These are phyloP conservation scores for Promerops cafer DNA, from an alignment of 2,113 vertebrate genomes.

Conservation along the genomic window DNA sequence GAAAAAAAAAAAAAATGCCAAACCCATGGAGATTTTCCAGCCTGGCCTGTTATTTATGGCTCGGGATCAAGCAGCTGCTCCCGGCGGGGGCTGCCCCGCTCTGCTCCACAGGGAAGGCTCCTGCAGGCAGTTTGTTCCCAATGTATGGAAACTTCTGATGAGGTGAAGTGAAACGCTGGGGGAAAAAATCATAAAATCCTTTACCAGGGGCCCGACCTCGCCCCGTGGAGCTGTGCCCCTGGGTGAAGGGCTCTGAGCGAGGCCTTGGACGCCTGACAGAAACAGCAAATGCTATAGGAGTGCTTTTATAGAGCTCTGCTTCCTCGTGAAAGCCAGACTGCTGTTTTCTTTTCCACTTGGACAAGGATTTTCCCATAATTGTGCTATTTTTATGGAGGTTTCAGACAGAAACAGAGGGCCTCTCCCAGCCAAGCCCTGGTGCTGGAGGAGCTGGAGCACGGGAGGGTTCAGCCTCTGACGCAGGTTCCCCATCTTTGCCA, in stretches of 20 bases:
- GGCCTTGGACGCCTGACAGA: not conserved
- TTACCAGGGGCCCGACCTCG: not conserved
- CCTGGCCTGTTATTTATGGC: not conserved
- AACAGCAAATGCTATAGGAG: not conserved
- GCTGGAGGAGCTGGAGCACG: not conserved
- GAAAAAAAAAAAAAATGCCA: rapidly evolving
- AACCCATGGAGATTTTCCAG: not conserved
- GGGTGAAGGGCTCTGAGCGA: not conserved
- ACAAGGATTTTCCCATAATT: slow-evolving; percentile 9
- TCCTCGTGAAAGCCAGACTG: not conserved
- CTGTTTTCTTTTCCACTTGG: slow-evolving; percentile 42
- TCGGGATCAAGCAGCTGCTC: not conserved
- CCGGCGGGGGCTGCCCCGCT: not conserved
- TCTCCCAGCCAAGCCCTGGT: not conserved
- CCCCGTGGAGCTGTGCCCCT: not conserved
- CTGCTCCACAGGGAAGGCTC: not conserved
- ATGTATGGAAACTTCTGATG: not conserved
- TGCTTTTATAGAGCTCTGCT: not conserved
- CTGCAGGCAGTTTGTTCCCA: not conserved
- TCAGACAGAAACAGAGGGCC: not conserved
- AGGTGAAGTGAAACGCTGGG: not conserved
- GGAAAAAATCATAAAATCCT: not conserved
- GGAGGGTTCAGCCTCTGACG: not conserved
- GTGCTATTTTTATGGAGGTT: slow-evolving; percentile 20
- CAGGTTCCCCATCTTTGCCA: not conserved